Evolutionary conservation across 2,113 vertebrate genomes (phyloP), one percentile per base, ranked within the genome.

Genomic region (Indri indri): DNA sequence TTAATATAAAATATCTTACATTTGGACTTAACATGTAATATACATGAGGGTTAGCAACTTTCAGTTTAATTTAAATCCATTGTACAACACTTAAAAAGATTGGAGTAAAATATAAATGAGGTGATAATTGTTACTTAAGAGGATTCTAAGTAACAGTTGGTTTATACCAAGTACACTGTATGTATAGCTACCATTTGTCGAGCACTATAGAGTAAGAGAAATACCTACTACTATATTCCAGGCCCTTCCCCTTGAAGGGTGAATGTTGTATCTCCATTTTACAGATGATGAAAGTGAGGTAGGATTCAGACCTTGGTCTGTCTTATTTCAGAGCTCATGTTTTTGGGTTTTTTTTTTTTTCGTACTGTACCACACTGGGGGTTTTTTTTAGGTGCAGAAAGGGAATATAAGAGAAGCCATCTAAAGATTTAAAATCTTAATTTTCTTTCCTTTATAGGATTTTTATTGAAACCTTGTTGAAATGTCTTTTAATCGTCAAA

Each of bases 11-110:
- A 61, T 65, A 22, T 50, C 20, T 87, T 89, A 84, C 17, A 80
- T 91, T 91, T 87, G 50, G 23, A 80, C 11, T 86, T 97, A 81
- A 81, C 23, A 12, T 71, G 89, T 93, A 74, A 45, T 70, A 57
- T 50, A 52, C 14, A 45, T 45, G 17, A 89, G 2, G 18, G 87
- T 95, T 93, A 66, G 27, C 70, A 94, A 79, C 68, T 94, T 97
- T 61, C 3, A 40, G 37, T 90, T 85, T 79, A 77, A 23, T 87
- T 40, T 84, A 71, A 90, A 83, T 66, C 50, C n/a, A 74, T 3
- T 81, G 13, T 80, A 50, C 34, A 25, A 73, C 22, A 61, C 57
- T 84, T 89, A 50, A 73, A 94, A 90, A 87, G 82, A 30, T 59
- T 76, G 47, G 92, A 84, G 87, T 47, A 57, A 90, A 90, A 79